Percentiles rank a stretch among this genome's conserved stretches.
Conservation (phyloP, 2,113 vertebrate genomes). For the Amblyornis subalaris region DNA sequence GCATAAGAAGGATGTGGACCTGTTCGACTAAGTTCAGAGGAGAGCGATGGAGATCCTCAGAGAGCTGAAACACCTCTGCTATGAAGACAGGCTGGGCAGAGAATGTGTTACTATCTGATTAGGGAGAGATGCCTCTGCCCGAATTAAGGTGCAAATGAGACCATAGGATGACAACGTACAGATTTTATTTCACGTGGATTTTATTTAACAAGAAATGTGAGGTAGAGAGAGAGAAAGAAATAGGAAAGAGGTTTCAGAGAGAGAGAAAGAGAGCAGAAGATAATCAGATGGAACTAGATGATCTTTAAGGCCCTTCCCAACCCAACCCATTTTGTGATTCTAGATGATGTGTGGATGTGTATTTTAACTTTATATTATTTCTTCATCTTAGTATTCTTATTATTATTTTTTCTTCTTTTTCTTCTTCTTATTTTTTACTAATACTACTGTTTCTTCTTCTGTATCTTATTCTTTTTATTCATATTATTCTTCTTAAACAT, state of each 20-base stretch:
- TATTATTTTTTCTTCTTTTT: background rate
- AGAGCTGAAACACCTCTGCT: no score
- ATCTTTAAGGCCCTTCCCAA: no score
- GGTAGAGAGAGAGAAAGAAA: background rate
- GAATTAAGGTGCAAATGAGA: background rate
- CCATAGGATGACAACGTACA: background rate
- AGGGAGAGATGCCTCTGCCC: no score
- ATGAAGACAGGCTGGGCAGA: no score
- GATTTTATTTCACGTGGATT: background rate
- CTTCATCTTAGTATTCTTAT: no score
- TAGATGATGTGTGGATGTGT: no score
- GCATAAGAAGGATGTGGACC: no score
- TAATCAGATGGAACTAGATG: background rate
- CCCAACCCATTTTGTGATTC: background rate
- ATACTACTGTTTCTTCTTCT: background rate
- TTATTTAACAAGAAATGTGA: background rate
- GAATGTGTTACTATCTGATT: rapidly evolving
- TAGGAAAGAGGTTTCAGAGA: background rate
- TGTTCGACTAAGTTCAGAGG: no score
- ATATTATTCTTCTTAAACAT: no score
- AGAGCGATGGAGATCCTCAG: no score
- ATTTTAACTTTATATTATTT: background rate
- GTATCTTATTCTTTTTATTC: background rate
- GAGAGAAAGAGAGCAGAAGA: background rate
- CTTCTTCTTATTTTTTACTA: background rate